Percentiles rank a stretch among this genome's conserved stretches.
Conservation (phyloP, 2,797 vertebrate species). For the Sebastes oblongus region DNA sequence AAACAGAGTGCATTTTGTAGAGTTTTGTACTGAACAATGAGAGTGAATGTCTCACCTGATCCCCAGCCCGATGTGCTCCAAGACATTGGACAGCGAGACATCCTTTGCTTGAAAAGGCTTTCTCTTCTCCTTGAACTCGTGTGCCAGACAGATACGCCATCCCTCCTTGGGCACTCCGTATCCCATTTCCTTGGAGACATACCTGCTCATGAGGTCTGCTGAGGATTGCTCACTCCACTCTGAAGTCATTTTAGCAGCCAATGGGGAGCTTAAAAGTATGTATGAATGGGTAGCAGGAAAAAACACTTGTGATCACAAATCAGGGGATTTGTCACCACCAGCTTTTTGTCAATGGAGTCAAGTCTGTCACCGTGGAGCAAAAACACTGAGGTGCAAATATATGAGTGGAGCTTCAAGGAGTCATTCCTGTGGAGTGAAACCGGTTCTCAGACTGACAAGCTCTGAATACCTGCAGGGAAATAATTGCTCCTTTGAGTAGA, state of each 20-base stretch:
- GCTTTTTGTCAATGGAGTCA: slow-evolving; percentile 5
- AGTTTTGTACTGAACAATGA: background rate
- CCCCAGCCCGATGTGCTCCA: slow-evolving; percentile 87
- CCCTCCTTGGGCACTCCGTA: slow-evolving; percentile 86
- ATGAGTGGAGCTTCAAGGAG: background rate
- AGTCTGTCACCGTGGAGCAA: background rate
- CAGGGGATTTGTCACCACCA: slow-evolving; percentile 2
- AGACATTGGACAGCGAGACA: slow-evolving; percentile 84
- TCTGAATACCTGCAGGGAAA: background rate
- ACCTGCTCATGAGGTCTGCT: slow-evolving; percentile 86
- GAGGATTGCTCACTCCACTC: slow-evolving; percentile 78
- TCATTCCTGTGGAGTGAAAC: slow-evolving; percentile 10
- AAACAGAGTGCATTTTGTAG: background rate
- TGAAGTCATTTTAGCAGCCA: slow-evolving; percentile 48
- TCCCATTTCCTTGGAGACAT: slow-evolving; percentile 84
- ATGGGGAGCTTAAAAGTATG: background rate
- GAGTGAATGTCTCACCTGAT: slow-evolving; percentile 82
- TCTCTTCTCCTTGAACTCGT: slow-evolving; percentile 92
- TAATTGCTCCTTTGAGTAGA: slow-evolving; percentile 4
- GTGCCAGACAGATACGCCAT: slow-evolving; percentile 93
- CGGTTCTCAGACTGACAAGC: background rate
- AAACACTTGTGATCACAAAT: background rate
- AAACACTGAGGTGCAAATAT: background rate
- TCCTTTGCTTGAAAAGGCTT: slow-evolving; percentile 90
- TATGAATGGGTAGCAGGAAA: background rate